Base-by-base conservation (phyloP, 2,797 vertebrate species). In the Graptemys geographica region DNA sequence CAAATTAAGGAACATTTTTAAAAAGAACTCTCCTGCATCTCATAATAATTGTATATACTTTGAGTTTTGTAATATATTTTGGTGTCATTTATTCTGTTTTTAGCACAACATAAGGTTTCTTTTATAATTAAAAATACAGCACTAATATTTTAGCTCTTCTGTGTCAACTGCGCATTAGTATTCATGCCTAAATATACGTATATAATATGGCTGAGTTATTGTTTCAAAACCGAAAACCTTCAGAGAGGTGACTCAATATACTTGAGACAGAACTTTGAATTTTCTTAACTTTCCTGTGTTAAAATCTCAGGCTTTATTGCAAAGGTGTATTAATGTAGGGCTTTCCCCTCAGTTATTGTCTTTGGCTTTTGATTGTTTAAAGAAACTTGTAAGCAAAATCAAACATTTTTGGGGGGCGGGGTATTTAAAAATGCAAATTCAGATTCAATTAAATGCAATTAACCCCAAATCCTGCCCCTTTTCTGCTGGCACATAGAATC, bases 341-440 rank as follows among this genome's bases (percentile, higher is more conserved):
- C 31, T 31, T 62, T 81, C n/a, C 28, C 89, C 47, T 90, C 47
- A 16, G 49, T 31, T 72, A 78, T 82, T 92, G 93, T 90, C 25
- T 90, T 82, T 49, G 13, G 4, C 41, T 95, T 95, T 90, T 95
- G 53, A 55, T 92, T 49, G 93, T 88, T 80, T 5, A 19, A 87
- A 86, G 57, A 95, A 92, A 83, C 90, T 62, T 80, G 84, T 92
- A 86, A 89, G 56, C 23, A 83, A 94, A 94, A 89, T 88, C 89
- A 94, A 90, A 86, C 13, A 9, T 82, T 87, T 83, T 88, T 83
- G 86, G 57, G 49, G 13, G 62, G 13, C 82, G 62, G 11, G 86
- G 95, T 96, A 92, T 96, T 92, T 89, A 79, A 96, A 96, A 97
- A 91, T 53, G 76, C 76, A 86, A 81, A 95, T n/a, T 84, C 88